Conservation (phyloP, 2,113 vertebrate genomes). For the Synchiropus splendidus region DNA sequence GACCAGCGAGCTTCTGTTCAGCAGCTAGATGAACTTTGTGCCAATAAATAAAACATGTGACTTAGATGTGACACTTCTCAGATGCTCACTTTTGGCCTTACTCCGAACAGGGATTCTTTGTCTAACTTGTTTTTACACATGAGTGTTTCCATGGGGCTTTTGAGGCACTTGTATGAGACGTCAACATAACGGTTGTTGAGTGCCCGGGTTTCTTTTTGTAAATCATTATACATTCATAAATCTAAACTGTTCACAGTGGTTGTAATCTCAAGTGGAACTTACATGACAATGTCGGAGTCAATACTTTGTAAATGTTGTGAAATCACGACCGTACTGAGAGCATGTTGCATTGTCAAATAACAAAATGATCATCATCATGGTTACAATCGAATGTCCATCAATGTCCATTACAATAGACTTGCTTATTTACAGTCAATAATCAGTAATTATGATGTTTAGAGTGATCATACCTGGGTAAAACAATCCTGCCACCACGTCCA, state of each 20-base stretch:
- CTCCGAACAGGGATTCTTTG: slow-evolving; percentile 31
- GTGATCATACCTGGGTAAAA: too few relatives aligned
- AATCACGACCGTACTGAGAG: too few relatives aligned
- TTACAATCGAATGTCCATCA: too few relatives aligned
- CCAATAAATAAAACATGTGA: slow-evolving; percentile 27
- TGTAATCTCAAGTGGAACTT: too few relatives aligned
- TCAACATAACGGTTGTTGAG: slow-evolving; percentile 10
- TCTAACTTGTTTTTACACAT: slow-evolving; percentile 29
- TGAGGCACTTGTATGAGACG: slow-evolving; percentile 10
- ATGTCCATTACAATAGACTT: too few relatives aligned
- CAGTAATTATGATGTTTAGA: too few relatives aligned
- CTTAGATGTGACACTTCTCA: slow-evolving; percentile 30
- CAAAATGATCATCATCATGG: too few relatives aligned
- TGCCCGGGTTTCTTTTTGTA: slow-evolving; percentile 23
- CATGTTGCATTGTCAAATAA: too few relatives aligned
- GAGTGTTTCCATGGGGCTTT: slow-evolving; percentile 16
- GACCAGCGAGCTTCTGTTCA: slow-evolving; percentile 6
- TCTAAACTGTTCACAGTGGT: slow-evolving; percentile 11
- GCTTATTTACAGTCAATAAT: too few relatives aligned
- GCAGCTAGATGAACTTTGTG: slow-evolving; percentile 1
- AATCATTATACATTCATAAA: slow-evolving; percentile 13
- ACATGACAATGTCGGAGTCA: too few relatives aligned
- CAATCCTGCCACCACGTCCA: too few relatives aligned
- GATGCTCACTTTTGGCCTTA: slow-evolving; percentile 21
- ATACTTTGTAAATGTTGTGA: too few relatives aligned